These are phyloP conservation scores for Hypomecis atomaria DNA, from an alignment of 2,888 invertebrate genomes.

Conservation along the genomic window DNA sequence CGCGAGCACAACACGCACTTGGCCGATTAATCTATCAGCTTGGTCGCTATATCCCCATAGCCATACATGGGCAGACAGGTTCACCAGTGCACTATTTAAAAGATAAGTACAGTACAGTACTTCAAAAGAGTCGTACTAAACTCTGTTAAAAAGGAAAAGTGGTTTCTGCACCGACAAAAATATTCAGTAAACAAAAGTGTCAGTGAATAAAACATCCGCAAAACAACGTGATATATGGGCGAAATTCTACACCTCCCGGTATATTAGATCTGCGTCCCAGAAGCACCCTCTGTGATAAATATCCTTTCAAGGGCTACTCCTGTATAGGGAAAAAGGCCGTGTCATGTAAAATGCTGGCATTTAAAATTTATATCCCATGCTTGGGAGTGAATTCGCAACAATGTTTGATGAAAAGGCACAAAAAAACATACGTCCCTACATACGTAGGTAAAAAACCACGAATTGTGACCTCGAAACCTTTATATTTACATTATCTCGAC, in stretches of 20 bases:
- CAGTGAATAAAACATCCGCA: constrained; percentile 30
- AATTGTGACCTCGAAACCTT: too few species aligned
- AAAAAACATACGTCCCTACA: background rate
- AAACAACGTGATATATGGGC: constrained; percentile 31
- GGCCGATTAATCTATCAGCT: too few species aligned
- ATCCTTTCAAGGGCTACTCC: constrained; percentile 45
- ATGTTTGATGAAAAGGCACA: constrained; percentile 1
- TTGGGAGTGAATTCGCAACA: constrained; percentile 3
- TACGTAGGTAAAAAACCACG: background rate
- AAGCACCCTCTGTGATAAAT: constrained; percentile 46
- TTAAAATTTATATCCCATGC: constrained; percentile 57
- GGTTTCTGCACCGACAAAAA: constrained; percentile 15
- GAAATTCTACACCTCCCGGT: constrained; percentile 33
- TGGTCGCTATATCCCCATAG: too few species aligned
- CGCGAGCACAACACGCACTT: too few species aligned
- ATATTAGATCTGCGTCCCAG: constrained; percentile 34
- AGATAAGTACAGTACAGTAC: too few species aligned
- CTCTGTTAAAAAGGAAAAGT: background rate
- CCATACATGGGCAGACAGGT: too few species aligned
- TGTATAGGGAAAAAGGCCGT: constrained; percentile 54
- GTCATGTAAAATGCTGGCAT: constrained; percentile 56
- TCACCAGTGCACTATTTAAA: too few species aligned
- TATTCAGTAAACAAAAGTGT: constrained; percentile 27
- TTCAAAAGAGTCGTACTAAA: background rate
- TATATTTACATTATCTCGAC: too few species aligned